These are phyloP conservation scores for Pyrgilauda ruficollis DNA, from an alignment of 2,113 vertebrate genomes.

Conservation along the genomic window DNA sequence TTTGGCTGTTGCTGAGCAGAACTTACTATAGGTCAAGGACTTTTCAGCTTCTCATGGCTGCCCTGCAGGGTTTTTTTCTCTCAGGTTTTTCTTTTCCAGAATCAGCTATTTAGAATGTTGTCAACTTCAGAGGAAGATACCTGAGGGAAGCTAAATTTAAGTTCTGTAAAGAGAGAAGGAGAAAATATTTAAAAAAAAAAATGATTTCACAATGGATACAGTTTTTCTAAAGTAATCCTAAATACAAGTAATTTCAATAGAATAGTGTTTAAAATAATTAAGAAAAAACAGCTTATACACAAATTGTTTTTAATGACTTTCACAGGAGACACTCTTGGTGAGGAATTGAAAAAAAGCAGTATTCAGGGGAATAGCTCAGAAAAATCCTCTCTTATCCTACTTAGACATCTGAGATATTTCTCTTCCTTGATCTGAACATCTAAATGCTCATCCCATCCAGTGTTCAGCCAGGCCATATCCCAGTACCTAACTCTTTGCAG, in stretches of 20 bases:
- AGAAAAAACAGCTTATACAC: neutral
- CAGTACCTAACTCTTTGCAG: neutral
- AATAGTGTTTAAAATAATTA: neutral
- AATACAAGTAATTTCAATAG: neutral
- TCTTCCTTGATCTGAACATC: neutral
- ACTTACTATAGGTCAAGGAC: neutral
- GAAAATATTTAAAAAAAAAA: neutral
- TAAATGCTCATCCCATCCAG: neutral
- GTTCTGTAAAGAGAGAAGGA: neutral
- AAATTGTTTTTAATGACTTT: neutral
- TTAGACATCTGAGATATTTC: neutral
- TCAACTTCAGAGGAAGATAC: neutral
- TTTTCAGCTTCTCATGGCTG: neutral
- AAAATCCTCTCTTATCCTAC: neutral
- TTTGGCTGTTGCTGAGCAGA: neutral
- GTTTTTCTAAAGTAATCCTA: neutral
- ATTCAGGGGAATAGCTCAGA: neutral
- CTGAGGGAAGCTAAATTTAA: neutral
- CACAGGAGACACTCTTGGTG: neutral
- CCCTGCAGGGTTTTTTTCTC: neutral
- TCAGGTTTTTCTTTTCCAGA: neutral
- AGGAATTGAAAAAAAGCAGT: neutral
- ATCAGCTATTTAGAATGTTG: neutral
- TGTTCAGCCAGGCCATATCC: neutral
- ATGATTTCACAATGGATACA: neutral